Evolutionary conservation across 2,113 vertebrate genomes (phyloP), one percentile per base, ranked within the genome.

Genomic region (Aspiorhynchus laticeps): DNA sequence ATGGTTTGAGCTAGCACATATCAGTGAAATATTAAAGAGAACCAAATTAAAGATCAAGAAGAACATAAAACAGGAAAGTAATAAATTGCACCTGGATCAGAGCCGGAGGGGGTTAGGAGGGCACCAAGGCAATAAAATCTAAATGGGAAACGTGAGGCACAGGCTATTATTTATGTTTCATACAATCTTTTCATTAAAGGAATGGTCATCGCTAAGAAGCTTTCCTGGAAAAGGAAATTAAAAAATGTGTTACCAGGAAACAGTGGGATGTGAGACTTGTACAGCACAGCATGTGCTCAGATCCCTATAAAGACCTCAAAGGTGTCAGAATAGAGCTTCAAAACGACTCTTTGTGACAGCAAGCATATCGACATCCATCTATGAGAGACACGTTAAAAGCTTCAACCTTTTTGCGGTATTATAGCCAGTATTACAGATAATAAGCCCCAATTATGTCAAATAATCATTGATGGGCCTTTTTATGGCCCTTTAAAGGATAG

Each of bases 201-300:
- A 67, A 73, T 36, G 75, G 43, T 33, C 69, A 36, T 90, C 74
- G 65, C 43, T 75, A 48, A 61, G 87, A 38, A 82, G 80, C 89
- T 87, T 87, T 92, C 89, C 89, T 84, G 46, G 61, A 88, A 88
- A 90, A 88, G 88, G 83, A 90, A 91, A 93, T 91, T 90, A 92
- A 88, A 87, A 92, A 91, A 89, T 84, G 86, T 77, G 90, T 91
- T n/a, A 71, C 88, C 87, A 90, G 61, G 59, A 65, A 82, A 48
- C 71, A 41, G 53, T 26, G 24, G 7, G 71, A 82, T 38, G 15
- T 51, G 63, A 51, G 28, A 17, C 15, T 56, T 38, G 19, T 28
- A 78, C 69, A 86, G 48, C 82, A 43, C 33, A 56, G 43, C 10
- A 8, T n/a, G 53, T 71, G 46, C 74, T 56, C 33, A 1, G 69